Evolutionary conservation across 2,888 invertebrate species (phyloP).

Genomic region (Marronus borbonicus): DNA sequence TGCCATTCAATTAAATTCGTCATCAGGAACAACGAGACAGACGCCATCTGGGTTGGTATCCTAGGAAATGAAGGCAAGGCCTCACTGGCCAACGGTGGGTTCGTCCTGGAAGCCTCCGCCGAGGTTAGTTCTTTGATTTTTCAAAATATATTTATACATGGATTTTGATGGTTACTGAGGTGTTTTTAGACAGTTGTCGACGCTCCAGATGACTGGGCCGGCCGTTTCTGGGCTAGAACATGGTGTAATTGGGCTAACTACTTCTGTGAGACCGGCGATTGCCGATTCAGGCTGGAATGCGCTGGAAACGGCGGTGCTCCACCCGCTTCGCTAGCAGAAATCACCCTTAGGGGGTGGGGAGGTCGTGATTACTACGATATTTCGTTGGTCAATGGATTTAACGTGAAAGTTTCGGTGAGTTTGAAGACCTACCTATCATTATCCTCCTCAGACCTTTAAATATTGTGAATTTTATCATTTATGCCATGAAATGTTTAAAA

Average conservation of each 20-base stretch:
- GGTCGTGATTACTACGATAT: constrained; percentile 71
- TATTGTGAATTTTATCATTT: too few species aligned
- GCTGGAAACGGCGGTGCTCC: constrained; percentile 69
- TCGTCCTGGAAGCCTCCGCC: constrained; percentile 57
- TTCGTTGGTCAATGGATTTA: constrained; percentile 72
- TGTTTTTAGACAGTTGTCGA: constrained; percentile 55
- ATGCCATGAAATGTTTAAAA: too few species aligned
- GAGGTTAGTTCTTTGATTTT: constrained; percentile 12
- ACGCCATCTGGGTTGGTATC: constrained; percentile 62
- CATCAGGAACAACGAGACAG: constrained; percentile 60
- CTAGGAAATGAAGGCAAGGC: constrained; percentile 61
- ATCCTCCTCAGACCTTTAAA: too few species aligned
- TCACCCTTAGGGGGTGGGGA: constrained; percentile 67
- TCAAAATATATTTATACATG: background rate
- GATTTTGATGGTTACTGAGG: background rate
- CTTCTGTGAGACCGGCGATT: constrained; percentile 68
- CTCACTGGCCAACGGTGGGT: constrained; percentile 62
- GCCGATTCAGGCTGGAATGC: constrained; percentile 68
- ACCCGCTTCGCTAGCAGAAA: constrained; percentile 69
- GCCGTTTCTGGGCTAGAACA: constrained; percentile 70
- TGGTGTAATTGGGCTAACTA: constrained; percentile 64
- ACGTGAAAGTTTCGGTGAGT: constrained; percentile 65
- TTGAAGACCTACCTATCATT: constrained; percentile 44
- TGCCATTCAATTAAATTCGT: constrained; percentile 57
- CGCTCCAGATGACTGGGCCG: constrained; percentile 66